Base-by-base conservation (phyloP, 2,888 invertebrate species). In the Entomobrya multifasciata region DNA sequence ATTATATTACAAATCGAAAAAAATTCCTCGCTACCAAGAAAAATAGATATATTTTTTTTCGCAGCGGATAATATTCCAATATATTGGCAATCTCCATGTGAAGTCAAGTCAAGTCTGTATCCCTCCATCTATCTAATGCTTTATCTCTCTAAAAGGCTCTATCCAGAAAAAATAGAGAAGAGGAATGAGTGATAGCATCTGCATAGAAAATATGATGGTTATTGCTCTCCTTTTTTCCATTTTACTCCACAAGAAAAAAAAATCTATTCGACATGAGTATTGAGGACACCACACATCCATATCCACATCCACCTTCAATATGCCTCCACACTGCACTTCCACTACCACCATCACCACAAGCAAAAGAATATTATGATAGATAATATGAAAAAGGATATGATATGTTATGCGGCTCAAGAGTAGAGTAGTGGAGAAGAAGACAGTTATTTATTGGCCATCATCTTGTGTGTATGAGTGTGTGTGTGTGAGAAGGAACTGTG, bases 371-470 rank as follows among this genome's bases (percentile, higher is more conserved):
- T 36, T 36, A 36, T 36, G 20, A 52, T 15, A 52, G 52, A 52
- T 17, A 52, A 52, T 15, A 52, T 13, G 20, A 52, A 3, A 52
- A 17, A 4, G 52, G 4, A 36, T 36, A 36, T 36, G 36, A 36
- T 36, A 36, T 36, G 5, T 4, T 36, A 8, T 36, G 36, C 8
- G 36, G 36, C 36, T 36, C 25, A 62, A 25, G 25, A 22, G 57
- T 17, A 57, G 67, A 65, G 25, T 25, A 57, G 5, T 25, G 67
- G 3, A 65, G 36, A 17, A 74, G 30, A 81, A 81, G 86, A 87
- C 86, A 87, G 86, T 87, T 87, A 87, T 87, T 87, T 87, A 87
- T 87, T 87, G 86, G 80, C 86, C 49, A 87, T 76, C 77, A 57
- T 78, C 25, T 65, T 81, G 22, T 25, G 49, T 49, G 49, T 10